Base-by-base conservation (phyloP, 92 coral and sea anemone species). In the Micromussa lordhowensis region DNA sequence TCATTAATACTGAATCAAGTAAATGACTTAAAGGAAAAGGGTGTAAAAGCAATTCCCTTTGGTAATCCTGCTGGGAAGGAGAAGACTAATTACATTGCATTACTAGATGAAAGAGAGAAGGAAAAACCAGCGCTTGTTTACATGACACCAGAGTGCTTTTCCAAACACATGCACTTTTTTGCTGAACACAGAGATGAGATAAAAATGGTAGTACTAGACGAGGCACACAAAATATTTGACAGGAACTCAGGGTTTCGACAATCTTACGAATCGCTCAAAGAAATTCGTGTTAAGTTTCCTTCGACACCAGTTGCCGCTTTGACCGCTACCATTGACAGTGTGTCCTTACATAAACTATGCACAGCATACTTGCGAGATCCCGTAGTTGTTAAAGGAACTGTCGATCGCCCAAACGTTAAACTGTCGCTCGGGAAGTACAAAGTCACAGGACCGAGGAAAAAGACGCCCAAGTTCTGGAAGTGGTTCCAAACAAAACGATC, bases 221-320 rank as follows among this genome's bases (percentile, higher is more conserved):
- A 85, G 64, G 88, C 49, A 3, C 88, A 85, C 57, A 85, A 85
- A 40, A 75, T 85, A 29, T 85, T 85, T 34, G 82, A 85, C 82
- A 26, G 88, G 31, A 85, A 29, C 82, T 85, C 80, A 34, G 49
- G 36, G n/a, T 85, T 85, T 36, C 40, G 82, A n/a, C 22, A 49
- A 70, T 70, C 72, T 75, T 85, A 85, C 58, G 80, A 48, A 3
- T 30, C 57, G 18, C 49, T 76, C 30, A 38, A 76, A 44, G 1
- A 38, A 10, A 21, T 76, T 2, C 35, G 26, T 3, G 57, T 21
- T 19, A 38, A 76, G 49, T 76, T 74, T 36, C 49, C 53, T 18
- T n/a, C 1, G 5, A 74, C 49, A 13, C 78, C 78, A 36, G 30
- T 74, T 5, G 36, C 36, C 2, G 59, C 59, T 14, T 30, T 76